Base-by-base conservation (phyloP, 2,797 vertebrate species). In the Parotocinclus haroldoi region DNA sequence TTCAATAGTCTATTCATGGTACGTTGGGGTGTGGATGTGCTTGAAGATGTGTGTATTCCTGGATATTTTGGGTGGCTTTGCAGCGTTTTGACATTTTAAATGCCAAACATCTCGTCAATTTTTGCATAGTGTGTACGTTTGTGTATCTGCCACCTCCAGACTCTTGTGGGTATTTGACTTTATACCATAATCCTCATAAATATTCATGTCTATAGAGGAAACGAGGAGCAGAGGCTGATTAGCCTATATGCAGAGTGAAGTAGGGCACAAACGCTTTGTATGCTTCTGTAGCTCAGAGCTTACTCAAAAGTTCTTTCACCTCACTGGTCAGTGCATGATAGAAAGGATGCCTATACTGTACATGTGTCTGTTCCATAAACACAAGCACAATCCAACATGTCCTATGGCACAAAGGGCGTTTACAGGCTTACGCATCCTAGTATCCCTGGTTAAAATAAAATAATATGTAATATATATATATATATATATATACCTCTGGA, bases 111-210 rank as follows among this genome's bases (percentile, higher is more conserved):
- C 17, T 48, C 36, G 11, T 13, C 46, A 38, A 42, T 69, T 69
- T 58, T 18, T 13, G 19, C 58, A n/a, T n/a, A 63, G 18, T 17
- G n/a, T 60, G 14, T 71, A 44, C 58, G 49, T 65, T 46, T 16
- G 61, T 66, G 51, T 63, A 59, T 44, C 58, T 70, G 55, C 27
- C 69, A 52, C 40, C 54, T 65, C 40, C 56, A 49, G 36, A 19
- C 40, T 69, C 61, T 63, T 39, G 58, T 66, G 67, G 67, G 67
- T 49, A 71, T 61, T 46, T 12, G 44, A 66, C 63, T 70, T 75
- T 76, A 75, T 75, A 66, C 60, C 59, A 51, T 78, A 80, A 78
- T 75, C 69, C 76, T 80, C 74, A 76, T 80, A 71, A 72, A 78
- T 80, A 80, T 80, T 65, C 76, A 80, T 78, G 62, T 44, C 42